Evolutionary conservation across 2,797 vertebrate species (phyloP).

Genomic region (Propithecus deckenii): DNA sequence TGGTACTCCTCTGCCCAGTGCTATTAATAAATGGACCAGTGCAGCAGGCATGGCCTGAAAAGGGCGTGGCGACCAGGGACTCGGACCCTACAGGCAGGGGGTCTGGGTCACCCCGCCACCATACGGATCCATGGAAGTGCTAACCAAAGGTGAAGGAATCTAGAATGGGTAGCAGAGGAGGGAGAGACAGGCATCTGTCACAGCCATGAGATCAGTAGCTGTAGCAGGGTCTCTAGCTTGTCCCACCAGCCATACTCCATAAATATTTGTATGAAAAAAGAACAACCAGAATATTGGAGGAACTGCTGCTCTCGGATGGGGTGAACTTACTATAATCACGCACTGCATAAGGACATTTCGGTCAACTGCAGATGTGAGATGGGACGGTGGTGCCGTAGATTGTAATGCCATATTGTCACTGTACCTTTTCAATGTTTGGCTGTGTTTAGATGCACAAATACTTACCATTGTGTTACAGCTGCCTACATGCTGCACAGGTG

Average conservation of each 20-base stretch:
- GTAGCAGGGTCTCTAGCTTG: no score
- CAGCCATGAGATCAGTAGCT: not conserved
- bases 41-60: not conserved
- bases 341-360: not conserved
- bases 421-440: not conserved
- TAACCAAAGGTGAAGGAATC: not conserved
- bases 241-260: not conserved
- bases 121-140: no score
- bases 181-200: accelerated
- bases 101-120: not conserved
- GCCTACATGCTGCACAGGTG: not conserved
- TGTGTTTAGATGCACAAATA: not conserved
- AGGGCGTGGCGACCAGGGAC: not conserved
- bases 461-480: not conserved
- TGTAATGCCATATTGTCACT: not conserved
- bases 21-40: not conserved
- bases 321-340: not conserved
- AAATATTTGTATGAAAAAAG: not conserved
- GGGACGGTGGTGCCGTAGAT: not conserved
- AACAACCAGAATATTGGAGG: not conserved
- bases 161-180: not conserved
- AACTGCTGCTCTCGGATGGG: not conserved
- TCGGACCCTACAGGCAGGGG: not conserved
- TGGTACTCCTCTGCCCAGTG: not conserved
- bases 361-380: not conserved